Evolutionary conservation across 2,888 invertebrate genomes (phyloP), one percentile per base, ranked within the genome.

Genomic region (Clusia tigrina): DNA sequence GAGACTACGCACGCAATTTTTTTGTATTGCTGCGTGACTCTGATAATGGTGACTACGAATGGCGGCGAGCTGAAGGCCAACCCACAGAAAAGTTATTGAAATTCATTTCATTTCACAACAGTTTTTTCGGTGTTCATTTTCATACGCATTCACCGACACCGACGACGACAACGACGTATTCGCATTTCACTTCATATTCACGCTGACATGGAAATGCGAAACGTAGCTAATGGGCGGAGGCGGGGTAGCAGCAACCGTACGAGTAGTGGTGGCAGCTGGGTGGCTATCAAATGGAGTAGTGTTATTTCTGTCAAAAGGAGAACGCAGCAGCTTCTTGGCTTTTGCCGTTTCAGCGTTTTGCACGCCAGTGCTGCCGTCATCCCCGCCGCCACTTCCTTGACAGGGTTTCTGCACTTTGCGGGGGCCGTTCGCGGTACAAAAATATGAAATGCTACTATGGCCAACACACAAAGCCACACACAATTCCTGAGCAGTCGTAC

Each of bases 31-130:
- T 42, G 9, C 42, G 42, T 42, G 42, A 42, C 42, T 42, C n/a
- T 42, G 6, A 32, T 9, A 12, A 32, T 32, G 32, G 32, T 12
- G 32, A 12, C 32, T 9, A 5, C 6, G 32, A 5, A 5, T 12
- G 3, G 42, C 42, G 42, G 42, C 3, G n/a, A 17, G n/a, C 42
- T 42, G 10, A 42, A 42, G n/a, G 42, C 42, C 10, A 42, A 32
- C 3, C 42, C 42, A 42, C 3, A 17, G 23, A 58, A 58, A 22
- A 15, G 2, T 54, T 58, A 58, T 51, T 58, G 51, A 58, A 58
- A 58, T 58, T 58, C 58, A 51, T 58, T 51, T 51, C n/a, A 56
- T 15, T 56, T 1, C 2, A 22, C 6, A 15, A 24, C 9, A 15
- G 32, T 52, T 17, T 37, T 51, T 58, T 48, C 15, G 15, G 24